Base-by-base conservation (phyloP, 2,888 invertebrate species). In the Phengaris alcon region DNA sequence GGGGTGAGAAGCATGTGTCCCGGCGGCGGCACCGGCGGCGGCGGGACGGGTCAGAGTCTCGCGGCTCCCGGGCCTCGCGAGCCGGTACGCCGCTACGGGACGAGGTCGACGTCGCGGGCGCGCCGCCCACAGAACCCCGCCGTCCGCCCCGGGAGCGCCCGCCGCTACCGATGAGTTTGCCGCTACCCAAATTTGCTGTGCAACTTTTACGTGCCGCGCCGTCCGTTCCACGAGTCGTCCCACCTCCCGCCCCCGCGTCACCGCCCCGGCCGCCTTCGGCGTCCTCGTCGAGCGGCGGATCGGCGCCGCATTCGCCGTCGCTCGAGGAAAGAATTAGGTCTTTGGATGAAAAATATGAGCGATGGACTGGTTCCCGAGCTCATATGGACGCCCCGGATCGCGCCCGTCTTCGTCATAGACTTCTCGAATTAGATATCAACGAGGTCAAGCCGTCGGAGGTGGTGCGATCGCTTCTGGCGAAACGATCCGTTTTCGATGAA, bases 401-500 rank as follows among this genome's bases (percentile, higher is more conserved):
- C 77, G 93, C 94, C 79, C 94, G 94, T 80, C 94, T 95, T 55
- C 94, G 95, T 35, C 96, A 96, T 83, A 96, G 97, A 82, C 94
- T 97, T 75, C 94, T 97, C 68, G 97, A 97, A 82, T 93, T 97
- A 77, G 97, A 97, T 85, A 95, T 97, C 77, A 95, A 96, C 83
- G 96, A 97, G 84, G 95, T 97, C 77, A 97, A 98, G 86, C 98
- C 98, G 0, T 98, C 98, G 46, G 98, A 98, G 82, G 98, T 99
- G 83, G 97, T 98, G 59, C 97, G 97, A 84, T 97, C 98, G 46
- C 95, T 99, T 82, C 94, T 99, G 83, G 97, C 98, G 6, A 97
- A 98, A 88, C 96, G 97, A 79, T 98, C 98, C 74, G 97, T 99
- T 75, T 99, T 99, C 89, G 99, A 99, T 87, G 99, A 99, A 88